Evolutionary conservation across 53 echinoderm and acorn worm genomes (phyloP), one percentile per base, ranked within the genome.

Genomic region (Echinarachnius parma): DNA sequence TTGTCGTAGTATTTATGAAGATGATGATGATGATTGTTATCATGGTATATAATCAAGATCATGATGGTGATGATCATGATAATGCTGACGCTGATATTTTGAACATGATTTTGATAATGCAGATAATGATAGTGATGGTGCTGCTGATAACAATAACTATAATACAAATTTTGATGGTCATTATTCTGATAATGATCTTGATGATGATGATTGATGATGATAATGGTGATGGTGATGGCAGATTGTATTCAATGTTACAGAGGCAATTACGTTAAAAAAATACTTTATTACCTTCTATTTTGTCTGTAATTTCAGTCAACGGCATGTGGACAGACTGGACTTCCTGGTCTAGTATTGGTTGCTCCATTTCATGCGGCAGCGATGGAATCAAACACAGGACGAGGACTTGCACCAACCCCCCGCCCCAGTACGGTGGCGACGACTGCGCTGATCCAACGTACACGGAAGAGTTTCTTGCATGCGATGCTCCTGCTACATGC

Each of bases 321-420:
- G 88, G 88, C 25, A 62, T 62, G 18, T 88, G 84, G 80, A 88
- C 88, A 9, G 24, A 64, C 18, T 88, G 88, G 88, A 48, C 79
- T 31, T n/a, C 61, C 0, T 88, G 88, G 88, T 0, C 58, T 34
- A n/a, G 4, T 37, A 59, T 88, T 1, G 31, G 53, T n/a, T 88
- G 88, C 46, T 65, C 83, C 21, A 36, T 88, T 1, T 55, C 55
- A 5, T 88, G 88, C 19, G 88, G 84, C 2, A 48, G 53, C 3
- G 84, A 88, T 24, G 88, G 88, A 3, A 42, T 88, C 49, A 79
- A 79, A 49, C 88, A 84, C 52, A 57, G 88, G 4, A 88, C 88
- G 4, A 62, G 88, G 18, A 64, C 83, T 48, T 88, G 88, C 49
- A 66, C 88, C 13, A 65, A 88, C 49, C 88, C 88, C 42, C 45